A percentile compares a stretch with the other conserved stretches of the same genome.
Evolutionary conservation across 2,888 invertebrate genomes (phyloP).

Genomic region (Diadegma fenestrale): DNA sequence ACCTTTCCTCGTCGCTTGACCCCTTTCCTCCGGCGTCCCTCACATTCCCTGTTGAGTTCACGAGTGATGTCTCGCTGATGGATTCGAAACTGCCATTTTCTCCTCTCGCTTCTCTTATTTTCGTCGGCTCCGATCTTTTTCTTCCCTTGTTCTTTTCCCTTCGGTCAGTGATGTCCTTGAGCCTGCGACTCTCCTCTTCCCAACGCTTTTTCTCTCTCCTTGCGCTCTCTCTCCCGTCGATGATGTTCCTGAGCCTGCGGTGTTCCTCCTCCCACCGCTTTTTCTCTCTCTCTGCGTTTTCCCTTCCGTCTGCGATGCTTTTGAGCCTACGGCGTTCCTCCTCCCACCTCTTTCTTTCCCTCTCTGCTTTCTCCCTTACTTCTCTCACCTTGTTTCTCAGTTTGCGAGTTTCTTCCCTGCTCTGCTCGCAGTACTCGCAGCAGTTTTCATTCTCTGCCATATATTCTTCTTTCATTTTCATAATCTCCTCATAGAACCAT

Average conservation of each 20-base stretch:
- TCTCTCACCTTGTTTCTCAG: too few relatives aligned
- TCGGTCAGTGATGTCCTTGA: too few relatives aligned
- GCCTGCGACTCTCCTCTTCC: neutral
- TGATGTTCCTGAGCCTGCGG: neutral
- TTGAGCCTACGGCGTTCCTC: constrained; percentile 18
- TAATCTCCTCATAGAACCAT: constrained; percentile 8
- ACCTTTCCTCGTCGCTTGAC: neutral
- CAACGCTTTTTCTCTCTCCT: neutral
- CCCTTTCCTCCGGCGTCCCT: neutral
- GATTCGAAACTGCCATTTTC: neutral
- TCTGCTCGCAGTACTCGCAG: constrained; percentile 4
- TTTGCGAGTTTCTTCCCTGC: neutral
- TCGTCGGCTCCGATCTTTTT: neutral
- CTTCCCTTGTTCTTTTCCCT: neutral
- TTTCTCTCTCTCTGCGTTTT: constrained; percentile 25
- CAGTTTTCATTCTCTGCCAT: neutral
- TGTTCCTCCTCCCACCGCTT: constrained; percentile 41
- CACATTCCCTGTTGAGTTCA: neutral
- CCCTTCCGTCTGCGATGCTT: neutral
- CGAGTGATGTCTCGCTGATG: neutral
- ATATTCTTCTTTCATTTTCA: constrained; percentile 15
- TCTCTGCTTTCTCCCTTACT: constrained; percentile 13
- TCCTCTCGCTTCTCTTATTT: neutral
- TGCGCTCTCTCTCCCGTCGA: neutral
- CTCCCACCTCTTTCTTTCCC: constrained; percentile 41